Conservation (phyloP, 2,888 invertebrate genomes). For the Yponomeuta cagnagella region DNA sequence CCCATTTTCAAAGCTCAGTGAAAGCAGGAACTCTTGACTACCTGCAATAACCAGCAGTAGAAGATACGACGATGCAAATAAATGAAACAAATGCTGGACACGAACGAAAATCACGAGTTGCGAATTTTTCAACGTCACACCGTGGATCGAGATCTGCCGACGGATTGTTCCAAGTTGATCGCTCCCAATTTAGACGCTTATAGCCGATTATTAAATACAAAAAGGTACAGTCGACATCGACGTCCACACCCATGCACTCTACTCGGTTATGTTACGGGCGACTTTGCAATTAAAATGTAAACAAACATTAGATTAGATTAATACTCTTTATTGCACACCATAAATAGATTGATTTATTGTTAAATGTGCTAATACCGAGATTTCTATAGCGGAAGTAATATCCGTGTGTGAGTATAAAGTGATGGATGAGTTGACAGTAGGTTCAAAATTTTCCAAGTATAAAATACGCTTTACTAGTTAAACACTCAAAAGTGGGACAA, state of each 20-base stretch:
- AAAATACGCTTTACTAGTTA: no score
- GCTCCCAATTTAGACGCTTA: background rate
- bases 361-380: no score
- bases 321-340: no score
- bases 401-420: no score
- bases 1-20: conserved; percentile 24
- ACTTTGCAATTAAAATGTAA: no score
- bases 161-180: conserved; percentile 4
- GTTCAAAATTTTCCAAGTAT: no score
- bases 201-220: background rate
- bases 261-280: no score
- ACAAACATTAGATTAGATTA: no score
- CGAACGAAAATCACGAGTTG: conserved; percentile 68
- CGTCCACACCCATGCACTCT: background rate
- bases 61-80: conserved; percentile 53
- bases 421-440: no score
- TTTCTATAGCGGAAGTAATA: no score
- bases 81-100: conserved; percentile 56
- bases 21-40: conserved; percentile 44
- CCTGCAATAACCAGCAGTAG: conserved; percentile 31
- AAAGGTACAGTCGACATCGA: background rate
- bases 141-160: conserved; percentile 43
- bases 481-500: no score
- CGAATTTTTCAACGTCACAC: conserved; percentile 67
- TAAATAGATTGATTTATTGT: no score